Conservation (phyloP, 2,113 vertebrate species). For the Motacilla tschutschensis region DNA sequence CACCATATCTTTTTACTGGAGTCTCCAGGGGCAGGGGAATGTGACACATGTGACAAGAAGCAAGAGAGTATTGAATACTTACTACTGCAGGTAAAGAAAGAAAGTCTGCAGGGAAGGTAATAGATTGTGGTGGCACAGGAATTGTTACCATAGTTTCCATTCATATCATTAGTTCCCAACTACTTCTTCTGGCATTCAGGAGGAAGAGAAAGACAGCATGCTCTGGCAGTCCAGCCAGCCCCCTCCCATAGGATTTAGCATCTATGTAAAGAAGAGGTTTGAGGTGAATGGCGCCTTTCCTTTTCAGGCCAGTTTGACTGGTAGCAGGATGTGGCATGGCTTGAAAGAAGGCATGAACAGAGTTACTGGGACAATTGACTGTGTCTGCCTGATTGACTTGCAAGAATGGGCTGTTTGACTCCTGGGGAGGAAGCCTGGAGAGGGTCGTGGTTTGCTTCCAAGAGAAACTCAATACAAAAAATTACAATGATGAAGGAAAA, state of each 20-base stretch:
- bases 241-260: not conserved
- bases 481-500: not conserved
- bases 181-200: slow-evolving; percentile 11
- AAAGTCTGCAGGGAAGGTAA: not conserved
- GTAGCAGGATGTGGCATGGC: not conserved
- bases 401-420: slow-evolving; percentile 2
- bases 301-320: slow-evolving; percentile 15
- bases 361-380: not conserved
- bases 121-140: not conserved
- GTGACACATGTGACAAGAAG: not conserved
- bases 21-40: not conserved
- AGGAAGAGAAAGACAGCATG: not conserved
- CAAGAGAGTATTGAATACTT: not conserved
- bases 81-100: not conserved
- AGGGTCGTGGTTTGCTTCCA: not conserved
- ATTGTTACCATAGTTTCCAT: slow-evolving; percentile 27
- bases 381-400: not conserved
- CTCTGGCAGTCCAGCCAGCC: slow-evolving; percentile 8
- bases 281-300: not conserved
- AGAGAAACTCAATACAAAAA: not conserved
- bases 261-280: not conserved
- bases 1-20: not conserved
- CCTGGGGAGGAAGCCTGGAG: not conserved
- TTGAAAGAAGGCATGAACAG: not conserved
- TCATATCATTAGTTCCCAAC: not conserved